Evolutionary conservation across 2,797 vertebrate species (phyloP).

Genomic region (Sarcoramphus papa): DNA sequence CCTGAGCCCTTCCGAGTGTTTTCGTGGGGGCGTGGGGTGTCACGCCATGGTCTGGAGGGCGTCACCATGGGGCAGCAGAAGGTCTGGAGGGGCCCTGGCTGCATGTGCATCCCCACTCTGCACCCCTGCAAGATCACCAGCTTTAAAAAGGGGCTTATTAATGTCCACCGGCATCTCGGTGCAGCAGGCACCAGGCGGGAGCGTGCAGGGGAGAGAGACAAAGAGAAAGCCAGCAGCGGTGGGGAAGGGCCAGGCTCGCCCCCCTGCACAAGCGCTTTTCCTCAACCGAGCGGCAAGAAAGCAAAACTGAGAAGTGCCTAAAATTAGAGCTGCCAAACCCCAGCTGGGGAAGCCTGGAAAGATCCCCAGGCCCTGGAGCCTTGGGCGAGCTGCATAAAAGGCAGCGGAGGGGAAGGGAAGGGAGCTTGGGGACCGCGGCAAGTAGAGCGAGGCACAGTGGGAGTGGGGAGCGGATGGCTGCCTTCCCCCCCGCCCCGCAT

Average conservation of each 20-base stretch:
- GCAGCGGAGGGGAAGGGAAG: slow-evolving; percentile 59
- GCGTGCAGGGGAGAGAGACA: background rate
- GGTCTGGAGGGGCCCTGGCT: background rate
- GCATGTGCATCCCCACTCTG: background rate
- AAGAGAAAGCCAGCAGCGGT: slow-evolving; percentile 29
- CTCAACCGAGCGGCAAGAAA: slow-evolving; percentile 33
- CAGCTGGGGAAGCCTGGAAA: slow-evolving; percentile 67
- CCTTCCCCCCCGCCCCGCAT: background rate
- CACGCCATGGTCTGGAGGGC: accelerated
- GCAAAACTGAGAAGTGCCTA: slow-evolving; percentile 62
- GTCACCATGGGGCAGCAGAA: background rate
- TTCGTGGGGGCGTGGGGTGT: accelerated
- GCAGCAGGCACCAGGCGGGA: background rate
- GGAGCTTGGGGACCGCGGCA: slow-evolving; percentile 37
- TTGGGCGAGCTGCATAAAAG: slow-evolving; percentile 62
- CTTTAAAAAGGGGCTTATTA: background rate
- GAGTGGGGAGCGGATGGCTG: background rate
- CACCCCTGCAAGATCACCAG: background rate
- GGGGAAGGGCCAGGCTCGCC: slow-evolving; percentile 41
- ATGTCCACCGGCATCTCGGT: background rate
- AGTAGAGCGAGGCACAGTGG: slow-evolving; percentile 46
- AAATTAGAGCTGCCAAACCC: slow-evolving; percentile 67
- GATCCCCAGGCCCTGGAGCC: slow-evolving; percentile 64
- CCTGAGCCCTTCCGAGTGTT: background rate
- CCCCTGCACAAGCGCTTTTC: slow-evolving; percentile 23